Conservation (phyloP, 2,797 vertebrate species). For the Trachurus trachurus region DNA sequence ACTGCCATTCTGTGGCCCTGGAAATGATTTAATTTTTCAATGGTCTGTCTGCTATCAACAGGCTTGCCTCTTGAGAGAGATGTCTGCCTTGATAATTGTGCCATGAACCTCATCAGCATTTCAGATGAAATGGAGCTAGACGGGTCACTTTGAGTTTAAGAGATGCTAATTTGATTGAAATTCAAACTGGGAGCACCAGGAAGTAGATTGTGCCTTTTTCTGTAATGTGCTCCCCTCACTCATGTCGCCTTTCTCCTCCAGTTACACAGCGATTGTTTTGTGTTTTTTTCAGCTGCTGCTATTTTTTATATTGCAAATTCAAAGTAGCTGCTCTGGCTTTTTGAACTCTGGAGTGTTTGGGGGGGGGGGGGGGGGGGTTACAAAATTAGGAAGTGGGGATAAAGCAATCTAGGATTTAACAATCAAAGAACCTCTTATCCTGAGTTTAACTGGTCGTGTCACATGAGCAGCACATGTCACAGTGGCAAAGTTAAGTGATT, state of each 20-base stretch:
- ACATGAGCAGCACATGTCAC: constrained; percentile 20
- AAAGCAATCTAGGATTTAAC: constrained; percentile 40
- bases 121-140: constrained; percentile 86
- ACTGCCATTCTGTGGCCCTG: constrained; percentile 73
- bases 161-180: constrained; percentile 87
- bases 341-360: constrained; percentile 28
- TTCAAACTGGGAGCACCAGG: constrained; percentile 84
- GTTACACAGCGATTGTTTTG: constrained; percentile 68
- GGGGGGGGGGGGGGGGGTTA: constrained; percentile 28
- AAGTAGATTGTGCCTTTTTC: constrained; percentile 82
- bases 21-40: constrained; percentile 83
- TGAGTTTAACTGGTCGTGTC: constrained; percentile 3
- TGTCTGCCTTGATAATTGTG: constrained; percentile 86
- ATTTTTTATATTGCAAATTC: constrained; percentile 62
- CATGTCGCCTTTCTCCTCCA: constrained; percentile 74
- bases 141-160: constrained; percentile 87
- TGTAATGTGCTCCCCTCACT: constrained; percentile 77
- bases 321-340: constrained; percentile 58
- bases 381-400: constrained; percentile 28
- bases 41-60: constrained; percentile 81
- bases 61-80: constrained; percentile 81
- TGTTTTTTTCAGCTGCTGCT: constrained; percentile 44
- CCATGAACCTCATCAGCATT: constrained; percentile 86
- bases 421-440: constrained; percentile 22
- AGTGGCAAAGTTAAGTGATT: neutral